Conservation (phyloP, 2,888 invertebrate genomes). For the Nebria brevicollis region DNA sequence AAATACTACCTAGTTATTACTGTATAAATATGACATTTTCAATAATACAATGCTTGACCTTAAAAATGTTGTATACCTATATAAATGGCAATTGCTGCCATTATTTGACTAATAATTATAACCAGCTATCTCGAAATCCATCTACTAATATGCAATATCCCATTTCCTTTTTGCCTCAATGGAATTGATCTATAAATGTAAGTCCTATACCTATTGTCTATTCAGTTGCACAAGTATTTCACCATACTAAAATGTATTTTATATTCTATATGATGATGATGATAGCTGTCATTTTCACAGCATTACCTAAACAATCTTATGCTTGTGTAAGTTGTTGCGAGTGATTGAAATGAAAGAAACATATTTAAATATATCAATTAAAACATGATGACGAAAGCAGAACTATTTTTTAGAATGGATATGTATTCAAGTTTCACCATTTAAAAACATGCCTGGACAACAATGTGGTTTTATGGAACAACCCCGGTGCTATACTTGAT, state of each 20-base stretch:
- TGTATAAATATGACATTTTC: constrained; percentile 31
- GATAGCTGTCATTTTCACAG: constrained; percentile 4
- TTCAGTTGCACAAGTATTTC: constrained; percentile 16
- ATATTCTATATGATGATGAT: constrained; percentile 15
- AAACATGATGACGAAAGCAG: not conserved
- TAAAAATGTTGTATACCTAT: constrained; percentile 14
- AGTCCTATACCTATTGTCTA: constrained; percentile 13
- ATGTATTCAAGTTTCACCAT: constrained; percentile 33
- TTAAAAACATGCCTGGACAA: constrained; percentile 28
- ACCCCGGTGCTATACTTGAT: constrained; percentile 29
- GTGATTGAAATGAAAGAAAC: not conserved
- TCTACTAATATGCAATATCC: constrained; percentile 31
- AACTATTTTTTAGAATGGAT: constrained; percentile 33
- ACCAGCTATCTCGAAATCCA: constrained; percentile 36
- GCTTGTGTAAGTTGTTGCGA: constrained; percentile 35
- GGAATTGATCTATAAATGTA: constrained; percentile 30
- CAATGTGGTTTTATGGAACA: constrained; percentile 34
- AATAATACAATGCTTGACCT: constrained; percentile 41
- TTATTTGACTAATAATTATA: constrained; percentile 33
- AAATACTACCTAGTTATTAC: not conserved
- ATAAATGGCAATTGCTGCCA: constrained; percentile 30
- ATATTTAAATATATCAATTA: no score
- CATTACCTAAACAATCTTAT: constrained; percentile 21
- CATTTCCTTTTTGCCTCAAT: constrained; percentile 29
- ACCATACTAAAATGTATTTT: constrained; percentile 17